Evolutionary conservation across 2,888 invertebrate species (phyloP).

Genomic region (Tetheella fluctuosa): DNA sequence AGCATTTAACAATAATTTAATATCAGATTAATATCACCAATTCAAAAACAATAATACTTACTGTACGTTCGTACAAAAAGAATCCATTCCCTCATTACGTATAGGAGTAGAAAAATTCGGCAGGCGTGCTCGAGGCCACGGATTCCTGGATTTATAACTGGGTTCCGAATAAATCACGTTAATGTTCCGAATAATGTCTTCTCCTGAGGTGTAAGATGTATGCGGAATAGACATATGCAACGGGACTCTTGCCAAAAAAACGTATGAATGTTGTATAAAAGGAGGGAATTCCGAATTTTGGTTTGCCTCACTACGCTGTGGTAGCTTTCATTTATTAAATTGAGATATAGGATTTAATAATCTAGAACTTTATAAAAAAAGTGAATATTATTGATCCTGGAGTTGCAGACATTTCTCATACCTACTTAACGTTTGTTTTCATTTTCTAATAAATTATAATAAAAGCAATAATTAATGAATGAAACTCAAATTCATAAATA

Average conservation of each 20-base stretch:
- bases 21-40: no score
- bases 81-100: slow-evolving; percentile 22
- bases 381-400: no score
- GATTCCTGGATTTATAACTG: slow-evolving; percentile 66
- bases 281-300: neutral
- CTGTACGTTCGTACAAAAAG: neutral
- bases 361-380: no score
- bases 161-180: slow-evolving; percentile 69
- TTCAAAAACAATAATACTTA: no score
- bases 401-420: no score
- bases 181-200: slow-evolving; percentile 69
- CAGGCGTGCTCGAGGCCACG: slow-evolving; percentile 55
- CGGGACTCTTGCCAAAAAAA: slow-evolving; percentile 36
- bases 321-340: no score
- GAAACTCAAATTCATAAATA: neutral
- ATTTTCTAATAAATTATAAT: no score
- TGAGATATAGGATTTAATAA: no score
- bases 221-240: slow-evolving; percentile 42
- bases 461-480: no score
- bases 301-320: neutral
- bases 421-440: no score
- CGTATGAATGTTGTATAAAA: neutral
- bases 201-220: slow-evolving; percentile 60
- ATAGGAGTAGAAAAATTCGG: slow-evolving; percentile 55
- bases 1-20: no score